These are phyloP conservation scores for Rhagium mordax DNA, from an alignment of 2,888 invertebrate genomes.

Conservation along the genomic window DNA sequence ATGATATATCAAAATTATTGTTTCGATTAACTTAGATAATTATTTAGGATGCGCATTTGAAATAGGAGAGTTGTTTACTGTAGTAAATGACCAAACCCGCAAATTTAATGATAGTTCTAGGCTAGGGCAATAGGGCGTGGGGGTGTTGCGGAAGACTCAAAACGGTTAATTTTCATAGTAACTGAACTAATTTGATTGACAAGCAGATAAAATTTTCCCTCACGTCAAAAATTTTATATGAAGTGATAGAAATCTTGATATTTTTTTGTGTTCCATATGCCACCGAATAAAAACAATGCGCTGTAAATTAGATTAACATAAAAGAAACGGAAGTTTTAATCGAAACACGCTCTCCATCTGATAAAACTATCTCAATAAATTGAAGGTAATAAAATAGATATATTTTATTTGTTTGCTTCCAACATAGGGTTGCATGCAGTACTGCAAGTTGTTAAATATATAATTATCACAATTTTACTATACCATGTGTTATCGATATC, in stretches of 20 bases:
- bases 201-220: slow-evolving; percentile 51
- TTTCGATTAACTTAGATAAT: no score
- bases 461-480: no score
- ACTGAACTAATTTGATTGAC: slow-evolving; percentile 56
- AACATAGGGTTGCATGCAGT: no score
- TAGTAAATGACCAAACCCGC: no score
- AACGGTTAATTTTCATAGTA: slow-evolving; percentile 51
- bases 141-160: slow-evolving; percentile 25
- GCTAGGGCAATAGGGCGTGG: neutral
- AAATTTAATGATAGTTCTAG: neutral
- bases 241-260: slow-evolving; percentile 48
- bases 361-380: slow-evolving; percentile 13
- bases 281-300: slow-evolving; percentile 44
- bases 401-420: neutral
- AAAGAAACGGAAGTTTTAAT: slow-evolving; percentile 46
- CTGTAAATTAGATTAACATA: slow-evolving; percentile 44
- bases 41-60: no score
- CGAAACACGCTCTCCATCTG: slow-evolving; percentile 31
- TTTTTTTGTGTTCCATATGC: slow-evolving; percentile 48
- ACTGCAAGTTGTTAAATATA: no score
- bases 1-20: no score
- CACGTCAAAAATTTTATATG: slow-evolving; percentile 40
- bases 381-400: slow-evolving; percentile 2
- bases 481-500: no score
- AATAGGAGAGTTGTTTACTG: no score